These are phyloP conservation scores for Philereme transversata DNA, from an alignment of 2,888 invertebrate genomes.

Conservation along the genomic window DNA sequence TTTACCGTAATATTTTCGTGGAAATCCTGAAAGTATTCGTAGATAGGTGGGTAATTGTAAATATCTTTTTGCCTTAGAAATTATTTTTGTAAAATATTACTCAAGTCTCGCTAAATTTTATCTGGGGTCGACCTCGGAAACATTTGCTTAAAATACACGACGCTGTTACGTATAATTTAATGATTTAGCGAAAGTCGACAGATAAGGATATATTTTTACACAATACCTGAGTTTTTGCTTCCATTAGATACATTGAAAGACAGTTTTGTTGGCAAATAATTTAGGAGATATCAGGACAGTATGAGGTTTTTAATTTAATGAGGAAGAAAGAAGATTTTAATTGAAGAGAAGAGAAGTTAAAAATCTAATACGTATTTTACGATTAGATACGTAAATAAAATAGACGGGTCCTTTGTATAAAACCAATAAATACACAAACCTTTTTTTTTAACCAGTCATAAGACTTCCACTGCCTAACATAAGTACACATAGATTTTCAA, in stretches of 20 bases:
- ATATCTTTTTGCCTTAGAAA: conserved; percentile 12
- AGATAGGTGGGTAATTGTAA: not conserved
- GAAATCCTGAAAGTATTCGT: no score
- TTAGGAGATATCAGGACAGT: not conserved
- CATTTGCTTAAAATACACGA: conserved; percentile 14
- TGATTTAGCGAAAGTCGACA: conserved; percentile 9
- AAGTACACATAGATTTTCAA: no score
- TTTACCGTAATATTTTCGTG: no score
- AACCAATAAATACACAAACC: no score
- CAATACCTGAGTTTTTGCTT: not conserved
- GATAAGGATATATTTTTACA: not conserved
- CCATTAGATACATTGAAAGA: not conserved
- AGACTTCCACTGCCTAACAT: no score
- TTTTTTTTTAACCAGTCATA: no score
- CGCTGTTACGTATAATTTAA: not conserved
- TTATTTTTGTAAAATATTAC: conserved; percentile 8
- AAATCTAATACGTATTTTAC: no score
- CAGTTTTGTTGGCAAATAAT: not conserved
- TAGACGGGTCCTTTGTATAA: no score
- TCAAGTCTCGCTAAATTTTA: conserved; percentile 2
- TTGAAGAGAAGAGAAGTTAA: no score
- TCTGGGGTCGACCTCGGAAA: conserved; percentile 8
- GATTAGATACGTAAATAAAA: no score
- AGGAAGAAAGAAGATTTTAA: no score
- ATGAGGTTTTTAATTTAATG: no score